Base-by-base conservation (phyloP, 1,140 invertebrate genomes). In the Brachionus calyciflorus region DNA sequence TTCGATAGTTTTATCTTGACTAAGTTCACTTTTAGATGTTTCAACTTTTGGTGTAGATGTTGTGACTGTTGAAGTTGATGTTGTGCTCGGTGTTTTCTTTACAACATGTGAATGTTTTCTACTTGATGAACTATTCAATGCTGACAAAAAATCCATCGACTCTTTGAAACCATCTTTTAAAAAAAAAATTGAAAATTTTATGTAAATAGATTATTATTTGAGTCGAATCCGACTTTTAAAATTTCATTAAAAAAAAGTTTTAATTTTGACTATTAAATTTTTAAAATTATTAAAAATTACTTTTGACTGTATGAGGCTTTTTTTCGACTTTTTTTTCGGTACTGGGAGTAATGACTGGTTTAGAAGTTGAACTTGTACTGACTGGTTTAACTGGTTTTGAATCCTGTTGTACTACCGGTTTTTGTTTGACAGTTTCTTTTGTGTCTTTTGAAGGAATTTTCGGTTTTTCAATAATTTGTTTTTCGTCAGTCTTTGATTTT, bases 91-190 rank as follows among this genome's bases (percentile, higher is more conserved):
- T 5, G 33, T 37, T 37, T 65, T 65, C 44, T 65, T 65, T 19
- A 10, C 10, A 28, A 6, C 37, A 30, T 60, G 55, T n/a, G 51
- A 24, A n/a, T 55, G 51, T n/a, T 55, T 60, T 14, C 37, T 21
- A 1, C 21, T 9, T 1, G 60, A 65, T 41, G 60, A 65, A n/a
- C 60, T 65, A 17, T 37, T 44, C 33, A 65, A 24, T 9, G 60
- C 60, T 65, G 41, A 33, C 21, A 65, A 28, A 41, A 65, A 65
- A 28, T 65, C 60, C 6, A 41, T 19, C 2, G 60, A 65, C 30
- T 65, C 60, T 65, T 65, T 65, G 21, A 65, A 65, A 19, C 40
- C 60, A 44, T 41, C 60, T 65, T 12, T n/a, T n/a, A n/a, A n/a
- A n/a, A n/a, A n/a, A n/a, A n/a, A n/a, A n/a, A n/a, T n/a, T n/a